Base-by-base conservation (phyloP, 2,113 vertebrate species). In the Gallinago jamesoni region DNA sequence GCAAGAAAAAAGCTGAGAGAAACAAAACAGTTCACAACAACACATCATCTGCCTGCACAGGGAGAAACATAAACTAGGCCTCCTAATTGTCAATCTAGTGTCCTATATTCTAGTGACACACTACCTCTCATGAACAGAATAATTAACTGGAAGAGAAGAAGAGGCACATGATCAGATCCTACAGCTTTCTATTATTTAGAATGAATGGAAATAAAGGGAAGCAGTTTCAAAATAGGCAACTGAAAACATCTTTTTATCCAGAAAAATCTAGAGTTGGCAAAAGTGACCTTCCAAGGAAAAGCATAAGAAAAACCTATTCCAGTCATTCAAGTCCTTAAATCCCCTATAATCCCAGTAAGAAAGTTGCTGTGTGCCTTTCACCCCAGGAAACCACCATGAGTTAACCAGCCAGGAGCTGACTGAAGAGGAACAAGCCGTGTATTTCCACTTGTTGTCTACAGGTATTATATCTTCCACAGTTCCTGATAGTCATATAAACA, bases 121-220 rank as follows among this genome's bases (percentile, higher is more conserved):
- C 90, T 96, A 96, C 80, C 90, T 94, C 90, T 62, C 57, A 35
- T 31, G 83, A 84, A 48, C 84, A 89, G 91, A 91, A 69, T 89
- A 92, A 90, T 82, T 96, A 94, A 89, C 74, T 50, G 35, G 67
- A 86, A 43, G 28, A 92, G 84, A 76, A 79, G 66, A 83, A 63
- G 73, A 78, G 57, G 85, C 68, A 86, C 90, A 64, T 81, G 92
- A 95, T 93, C 91, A 92, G 69, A 81, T 96, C 84, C 73, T 82
- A 84, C 48, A 91, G 94, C 94, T 93, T 94, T 97, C 95, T 92
- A 95, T 95, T 95, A 96, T 95, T 97, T 91, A 93, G 90, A 57
- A 84, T 91, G 89, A 95, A 92, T 76, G 89, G 95, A 95, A 96
- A 90, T 37, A 56, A 76, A 95, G 41, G 47, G 67, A 87, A 91